Evolutionary conservation across 1,140 invertebrate genomes (phyloP).

Genomic region (Plutomurus gul): DNA sequence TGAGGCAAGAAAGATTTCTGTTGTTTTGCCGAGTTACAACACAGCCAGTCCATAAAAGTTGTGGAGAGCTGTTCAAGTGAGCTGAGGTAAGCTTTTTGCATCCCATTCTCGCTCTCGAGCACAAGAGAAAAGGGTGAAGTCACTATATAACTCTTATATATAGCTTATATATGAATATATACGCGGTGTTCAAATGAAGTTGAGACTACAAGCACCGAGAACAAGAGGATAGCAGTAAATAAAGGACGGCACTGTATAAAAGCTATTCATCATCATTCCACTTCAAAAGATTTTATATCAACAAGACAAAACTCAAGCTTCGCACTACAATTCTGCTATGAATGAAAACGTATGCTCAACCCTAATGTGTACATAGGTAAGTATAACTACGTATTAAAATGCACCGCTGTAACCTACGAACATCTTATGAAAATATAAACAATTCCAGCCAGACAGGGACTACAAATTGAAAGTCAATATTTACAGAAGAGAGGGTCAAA

Average conservation of each 20-base stretch:
- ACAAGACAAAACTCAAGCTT: not conserved
- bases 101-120: not conserved
- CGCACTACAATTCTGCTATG: too few species aligned
- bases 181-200: not conserved
- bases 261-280: constrained; percentile 10
- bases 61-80: not conserved
- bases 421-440: too few species aligned
- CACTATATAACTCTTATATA: not conserved
- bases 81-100: not conserved
- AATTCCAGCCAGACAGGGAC: too few species aligned
- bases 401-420: too few species aligned
- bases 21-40: not conserved
- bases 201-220: not conserved
- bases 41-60: constrained; percentile 11
- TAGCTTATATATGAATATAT: not conserved
- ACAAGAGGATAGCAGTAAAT: not conserved
- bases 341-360: too few species aligned
- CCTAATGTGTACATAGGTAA: too few species aligned
- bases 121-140: not conserved
- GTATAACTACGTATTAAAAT: too few species aligned
- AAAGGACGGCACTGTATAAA: not conserved
- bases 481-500: too few species aligned
- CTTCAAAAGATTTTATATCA: constrained; percentile 4
- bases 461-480: too few species aligned
- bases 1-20: not conserved